These are phyloP conservation scores for Myrmophylax atrothorax DNA, from an alignment of 2,113 vertebrate genomes.

Conservation along the genomic window DNA sequence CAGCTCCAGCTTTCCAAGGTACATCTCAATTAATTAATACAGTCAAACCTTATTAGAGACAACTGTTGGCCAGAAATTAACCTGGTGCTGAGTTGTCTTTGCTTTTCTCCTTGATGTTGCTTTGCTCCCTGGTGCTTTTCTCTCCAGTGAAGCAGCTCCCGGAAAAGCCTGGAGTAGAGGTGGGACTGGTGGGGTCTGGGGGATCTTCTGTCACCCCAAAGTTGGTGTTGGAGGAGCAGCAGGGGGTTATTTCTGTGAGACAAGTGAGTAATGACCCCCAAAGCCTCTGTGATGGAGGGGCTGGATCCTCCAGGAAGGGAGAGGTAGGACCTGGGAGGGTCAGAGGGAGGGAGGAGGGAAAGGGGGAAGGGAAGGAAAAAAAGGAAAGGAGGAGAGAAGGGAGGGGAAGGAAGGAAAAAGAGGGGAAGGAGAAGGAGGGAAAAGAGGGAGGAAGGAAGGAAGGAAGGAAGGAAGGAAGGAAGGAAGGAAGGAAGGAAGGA, in stretches of 20 bases:
- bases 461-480: not conserved
- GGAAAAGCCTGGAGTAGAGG: not conserved
- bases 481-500: too few relatives aligned
- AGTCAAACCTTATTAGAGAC: slow-evolving; percentile 65
- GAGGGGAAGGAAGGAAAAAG: too few relatives aligned
- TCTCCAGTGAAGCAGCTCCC: not conserved
- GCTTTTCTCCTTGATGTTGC: not conserved
- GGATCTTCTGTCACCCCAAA: not conserved
- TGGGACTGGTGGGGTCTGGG: not conserved
- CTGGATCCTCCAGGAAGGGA: not conserved
- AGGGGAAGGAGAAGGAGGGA: too few relatives aligned
- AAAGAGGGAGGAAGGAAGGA: too few relatives aligned
- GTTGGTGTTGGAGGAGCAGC: not conserved
- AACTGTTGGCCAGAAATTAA: slow-evolving; percentile 31
- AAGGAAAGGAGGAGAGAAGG: too few relatives aligned
- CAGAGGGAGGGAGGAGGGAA: too few relatives aligned
- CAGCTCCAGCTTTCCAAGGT: slow-evolving; percentile 46
- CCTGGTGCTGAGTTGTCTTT: not conserved
- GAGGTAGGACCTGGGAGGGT: not conserved
- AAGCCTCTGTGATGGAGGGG: not conserved
- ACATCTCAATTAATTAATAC: slow-evolving; percentile 71
- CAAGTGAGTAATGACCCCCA: not conserved
- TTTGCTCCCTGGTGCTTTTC: not conserved
- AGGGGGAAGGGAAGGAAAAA: too few relatives aligned
- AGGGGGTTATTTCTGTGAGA: not conserved